These are phyloP conservation scores for Erpornis zantholeuca DNA, from an alignment of 2,113 vertebrate genomes.

Conservation along the genomic window DNA sequence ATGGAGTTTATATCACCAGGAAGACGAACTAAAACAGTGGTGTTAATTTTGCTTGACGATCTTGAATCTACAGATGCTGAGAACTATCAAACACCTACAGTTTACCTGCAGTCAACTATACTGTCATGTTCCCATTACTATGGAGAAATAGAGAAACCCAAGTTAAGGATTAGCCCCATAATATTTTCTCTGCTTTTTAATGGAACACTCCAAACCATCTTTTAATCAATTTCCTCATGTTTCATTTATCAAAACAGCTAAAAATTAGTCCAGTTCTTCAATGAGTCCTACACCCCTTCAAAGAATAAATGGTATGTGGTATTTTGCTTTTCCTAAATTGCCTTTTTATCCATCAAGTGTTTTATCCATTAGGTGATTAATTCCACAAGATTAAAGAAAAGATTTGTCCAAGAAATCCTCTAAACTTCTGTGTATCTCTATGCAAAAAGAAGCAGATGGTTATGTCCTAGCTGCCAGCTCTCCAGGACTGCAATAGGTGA, in stretches of 20 bases:
- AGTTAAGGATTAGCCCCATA: neutral
- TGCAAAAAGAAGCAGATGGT: neutral
- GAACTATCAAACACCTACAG: neutral
- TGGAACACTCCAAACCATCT: neutral
- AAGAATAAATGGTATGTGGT: neutral
- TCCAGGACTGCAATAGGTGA: neutral
- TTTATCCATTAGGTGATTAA: neutral
- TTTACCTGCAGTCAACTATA: neutral
- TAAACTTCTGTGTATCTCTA: neutral
- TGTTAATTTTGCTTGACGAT: neutral
- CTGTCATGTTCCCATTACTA: neutral
- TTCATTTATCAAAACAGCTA: neutral
- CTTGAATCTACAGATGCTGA: neutral
- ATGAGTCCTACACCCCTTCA: neutral
- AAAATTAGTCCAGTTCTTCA: neutral
- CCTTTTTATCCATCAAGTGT: neutral
- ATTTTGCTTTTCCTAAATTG: neutral
- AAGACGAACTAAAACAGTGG: neutral
- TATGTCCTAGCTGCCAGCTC: neutral
- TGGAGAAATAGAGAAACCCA: accelerated
- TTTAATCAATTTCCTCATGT: neutral
- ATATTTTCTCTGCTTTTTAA: neutral
- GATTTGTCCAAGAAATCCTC: neutral
- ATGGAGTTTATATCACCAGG: neutral
- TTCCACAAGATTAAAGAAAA: neutral